phyloP scores from a whole-genome alignment of 1,140 invertebrate genomes.

The Glossosoma conforme region DNA sequence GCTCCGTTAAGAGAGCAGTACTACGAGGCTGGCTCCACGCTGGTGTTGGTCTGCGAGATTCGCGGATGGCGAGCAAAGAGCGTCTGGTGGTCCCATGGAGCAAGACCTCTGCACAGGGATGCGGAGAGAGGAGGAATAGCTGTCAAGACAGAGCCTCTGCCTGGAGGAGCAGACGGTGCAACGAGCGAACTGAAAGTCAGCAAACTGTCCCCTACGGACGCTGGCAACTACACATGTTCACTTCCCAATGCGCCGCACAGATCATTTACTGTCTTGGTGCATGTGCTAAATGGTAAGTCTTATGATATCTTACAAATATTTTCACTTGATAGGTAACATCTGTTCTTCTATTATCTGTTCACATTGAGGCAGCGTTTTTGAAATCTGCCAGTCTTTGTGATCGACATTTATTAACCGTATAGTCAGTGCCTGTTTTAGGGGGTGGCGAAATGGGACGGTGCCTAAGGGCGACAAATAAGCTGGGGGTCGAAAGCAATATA shows the following conservation, averaged over 20 bases:
- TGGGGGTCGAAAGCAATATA: too few species aligned
- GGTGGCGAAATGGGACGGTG: too few species aligned
- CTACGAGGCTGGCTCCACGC: conserved; percentile 71
- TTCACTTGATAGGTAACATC: too few species aligned
- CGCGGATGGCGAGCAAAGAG: conserved; percentile 61
- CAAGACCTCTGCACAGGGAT: conserved; percentile 66
- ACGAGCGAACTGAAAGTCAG: conserved; percentile 72
- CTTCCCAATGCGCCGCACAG: conserved; percentile 59
- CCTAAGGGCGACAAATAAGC: too few species aligned
- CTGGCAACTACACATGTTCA: conserved; percentile 74
- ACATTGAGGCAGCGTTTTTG: too few species aligned
- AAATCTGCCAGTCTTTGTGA: too few species aligned
- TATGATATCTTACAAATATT: too few species aligned
- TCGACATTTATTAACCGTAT: too few species aligned
- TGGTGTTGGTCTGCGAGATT: conserved; percentile 67
- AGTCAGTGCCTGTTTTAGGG: too few species aligned
- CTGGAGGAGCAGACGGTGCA: conserved; percentile 46
- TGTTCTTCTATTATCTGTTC: too few species aligned
- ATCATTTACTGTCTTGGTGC: conserved; percentile 60
- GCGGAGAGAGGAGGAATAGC: conserved; percentile 68
- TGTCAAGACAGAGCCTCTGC: conserved; percentile 31
- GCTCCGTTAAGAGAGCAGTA: conserved; percentile 65
- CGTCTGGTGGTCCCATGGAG: conserved; percentile 67
- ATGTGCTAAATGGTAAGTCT: conserved; percentile 65
- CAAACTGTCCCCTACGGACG: conserved; percentile 67